Evolutionary conservation across 2,113 vertebrate genomes (phyloP).

Genomic region (Xyrauchen texanus): DNA sequence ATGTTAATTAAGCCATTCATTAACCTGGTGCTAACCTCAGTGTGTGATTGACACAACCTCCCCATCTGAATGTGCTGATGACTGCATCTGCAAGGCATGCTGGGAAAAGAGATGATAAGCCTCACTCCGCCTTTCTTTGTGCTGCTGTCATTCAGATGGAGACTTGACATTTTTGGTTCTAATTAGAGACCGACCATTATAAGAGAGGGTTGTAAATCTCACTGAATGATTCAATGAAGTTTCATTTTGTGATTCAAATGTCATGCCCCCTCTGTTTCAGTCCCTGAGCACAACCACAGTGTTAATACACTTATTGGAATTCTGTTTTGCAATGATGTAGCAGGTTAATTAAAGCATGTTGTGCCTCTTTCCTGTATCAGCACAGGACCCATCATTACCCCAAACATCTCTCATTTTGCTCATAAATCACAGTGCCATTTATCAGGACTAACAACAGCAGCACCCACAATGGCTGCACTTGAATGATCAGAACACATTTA

Average conservation of each 20-base stretch:
- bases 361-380: constrained; percentile 59
- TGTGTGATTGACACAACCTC: constrained; percentile 54
- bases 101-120: constrained; percentile 4
- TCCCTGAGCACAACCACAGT: constrained; percentile 56
- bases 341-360: constrained; percentile 49
- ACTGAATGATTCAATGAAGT: constrained; percentile 21
- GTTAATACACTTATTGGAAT: constrained; percentile 60
- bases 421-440: constrained; percentile 7
- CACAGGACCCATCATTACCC: constrained; percentile 46
- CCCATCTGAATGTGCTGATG: constrained; percentile 43
- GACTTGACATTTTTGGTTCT: neutral
- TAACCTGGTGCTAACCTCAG: constrained; percentile 62
- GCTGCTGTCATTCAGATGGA: constrained; percentile 5
- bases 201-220: constrained; percentile 18
- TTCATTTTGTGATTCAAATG: constrained; percentile 31
- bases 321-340: constrained; percentile 60
- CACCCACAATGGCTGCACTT: neutral
- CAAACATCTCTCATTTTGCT: constrained; percentile 42
- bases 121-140: constrained; percentile 1
- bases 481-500: too few relatives aligned
- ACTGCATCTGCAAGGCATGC: constrained; percentile 6
- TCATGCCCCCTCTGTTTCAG: neutral
- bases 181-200: neutral
- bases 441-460: constrained; percentile 42
- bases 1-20: constrained; percentile 69